phyloP scores from a whole-genome alignment of 2,113 vertebrate species.

The Muscicapa adusta region DNA sequence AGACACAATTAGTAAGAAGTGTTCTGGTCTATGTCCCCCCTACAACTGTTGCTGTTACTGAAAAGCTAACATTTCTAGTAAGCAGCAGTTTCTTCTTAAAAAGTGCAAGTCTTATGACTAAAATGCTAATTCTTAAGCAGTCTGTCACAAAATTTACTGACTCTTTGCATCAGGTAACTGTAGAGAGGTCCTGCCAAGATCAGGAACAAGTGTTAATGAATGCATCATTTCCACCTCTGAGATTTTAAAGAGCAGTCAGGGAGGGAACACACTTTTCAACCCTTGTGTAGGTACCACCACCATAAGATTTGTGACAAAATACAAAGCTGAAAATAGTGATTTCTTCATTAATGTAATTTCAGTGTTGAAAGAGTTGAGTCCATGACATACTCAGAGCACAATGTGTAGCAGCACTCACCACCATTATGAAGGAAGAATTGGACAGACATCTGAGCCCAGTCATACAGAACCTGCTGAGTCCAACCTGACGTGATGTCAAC shows the following conservation, averaged over 20 bases:
- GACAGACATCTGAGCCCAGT: not conserved
- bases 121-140: not conserved
- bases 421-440: not conserved
- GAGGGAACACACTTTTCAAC: not conserved
- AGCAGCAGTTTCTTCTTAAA: not conserved
- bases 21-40: not conserved
- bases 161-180: not conserved
- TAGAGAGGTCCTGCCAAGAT: not conserved
- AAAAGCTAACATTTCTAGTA: not conserved
- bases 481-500: not conserved
- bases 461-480: rapidly evolving
- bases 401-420: not conserved
- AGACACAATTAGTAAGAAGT: not conserved
- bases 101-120: not conserved
- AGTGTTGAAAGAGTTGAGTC: not conserved
- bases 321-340: not conserved
- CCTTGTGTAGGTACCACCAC: not conserved
- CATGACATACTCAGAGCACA: rapidly evolving
- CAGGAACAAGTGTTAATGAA: not conserved
- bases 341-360: not conserved
- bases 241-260: not conserved
- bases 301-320: not conserved
- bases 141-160: not conserved
- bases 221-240: rapidly evolving
- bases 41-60: not conserved